Evolutionary conservation across 2,888 invertebrate species (phyloP).

Genomic region (Tenthredo notha): DNA sequence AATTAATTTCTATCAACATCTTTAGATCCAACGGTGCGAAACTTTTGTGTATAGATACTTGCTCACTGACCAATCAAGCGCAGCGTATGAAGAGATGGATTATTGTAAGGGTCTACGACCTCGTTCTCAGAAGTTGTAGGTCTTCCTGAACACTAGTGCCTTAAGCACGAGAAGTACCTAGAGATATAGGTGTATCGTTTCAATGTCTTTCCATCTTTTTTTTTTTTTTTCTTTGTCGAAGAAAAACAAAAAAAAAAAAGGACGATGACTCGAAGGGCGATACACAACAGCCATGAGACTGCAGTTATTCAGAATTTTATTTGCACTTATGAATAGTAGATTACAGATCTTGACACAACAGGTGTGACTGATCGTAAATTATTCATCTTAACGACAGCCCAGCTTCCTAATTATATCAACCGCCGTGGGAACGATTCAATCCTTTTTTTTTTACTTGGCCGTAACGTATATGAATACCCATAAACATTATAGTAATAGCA

Average conservation of each 20-base stretch:
- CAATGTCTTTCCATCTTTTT: background rate
- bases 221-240: no score
- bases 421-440: no score
- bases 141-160: background rate
- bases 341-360: background rate
- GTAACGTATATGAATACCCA: background rate
- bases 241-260: background rate
- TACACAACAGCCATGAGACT: constrained; percentile 7
- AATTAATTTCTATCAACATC: background rate
- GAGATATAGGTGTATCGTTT: constrained; percentile 10
- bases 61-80: constrained; percentile 41
- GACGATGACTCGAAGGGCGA: constrained; percentile 9
- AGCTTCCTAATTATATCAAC: background rate
- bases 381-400: background rate
- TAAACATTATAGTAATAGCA: background rate
- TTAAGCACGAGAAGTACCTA: background rate
- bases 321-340: background rate
- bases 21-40: background rate
- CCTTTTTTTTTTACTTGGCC: background rate
- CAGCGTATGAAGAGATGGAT: constrained; percentile 42
- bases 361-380: constrained; percentile 8
- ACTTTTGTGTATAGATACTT: background rate
- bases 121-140: constrained; percentile 33
- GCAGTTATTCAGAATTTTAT: background rate
- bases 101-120: constrained; percentile 44